Evolutionary conservation across 2,113 vertebrate species (phyloP), one percentile per base, ranked within the genome.

Genomic region (Upupa epops): DNA sequence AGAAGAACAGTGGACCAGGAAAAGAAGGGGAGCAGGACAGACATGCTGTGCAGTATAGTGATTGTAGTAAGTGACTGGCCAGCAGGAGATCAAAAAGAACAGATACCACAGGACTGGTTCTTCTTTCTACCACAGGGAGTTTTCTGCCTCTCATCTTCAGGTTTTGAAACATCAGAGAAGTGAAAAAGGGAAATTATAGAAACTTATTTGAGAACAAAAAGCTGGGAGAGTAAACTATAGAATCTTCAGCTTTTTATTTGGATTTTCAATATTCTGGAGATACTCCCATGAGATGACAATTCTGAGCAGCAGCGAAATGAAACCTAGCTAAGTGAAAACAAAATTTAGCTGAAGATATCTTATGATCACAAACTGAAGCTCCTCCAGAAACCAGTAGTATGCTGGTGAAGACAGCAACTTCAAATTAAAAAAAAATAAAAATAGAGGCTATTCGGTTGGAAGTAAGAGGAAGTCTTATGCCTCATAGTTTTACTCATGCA

Each of bases 11-110:
- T 26, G 46, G 19, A 55, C 7, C 4, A 19, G 73, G n/a, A 78
- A 19, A 78, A 65, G 75, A 74, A 83, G 36, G 40, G 24, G 15
- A 65, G 73, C 70, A 63, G 26, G 32, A 86, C n/a, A 55, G 31
- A 37, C n/a, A 13, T 28, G 45, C 15, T 20, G 37, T 60, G 26
- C 65, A 28, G 25, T 9, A 7, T 18, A 64, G 32, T 0, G 0
- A 40, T 5, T 54, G 58, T 64, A 61, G 32, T 49, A 25, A 66
- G 31, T 31, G 54, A 58, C 24, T 9, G 26, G 2, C 17, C 5
- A 15, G 8, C 29, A 81, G 28, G 54, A 71, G 16, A 60, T 64
- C 45, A 61, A 82, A 66, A 6, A 74, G 60, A 90, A 22, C 2
- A 7, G 16, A 8, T 40, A 5, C 9, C n/a, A 25, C 18, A 49